These are phyloP conservation scores for Diachasma alloeum DNA, from an alignment of 1,140 invertebrate species.

Conservation along the genomic window DNA sequence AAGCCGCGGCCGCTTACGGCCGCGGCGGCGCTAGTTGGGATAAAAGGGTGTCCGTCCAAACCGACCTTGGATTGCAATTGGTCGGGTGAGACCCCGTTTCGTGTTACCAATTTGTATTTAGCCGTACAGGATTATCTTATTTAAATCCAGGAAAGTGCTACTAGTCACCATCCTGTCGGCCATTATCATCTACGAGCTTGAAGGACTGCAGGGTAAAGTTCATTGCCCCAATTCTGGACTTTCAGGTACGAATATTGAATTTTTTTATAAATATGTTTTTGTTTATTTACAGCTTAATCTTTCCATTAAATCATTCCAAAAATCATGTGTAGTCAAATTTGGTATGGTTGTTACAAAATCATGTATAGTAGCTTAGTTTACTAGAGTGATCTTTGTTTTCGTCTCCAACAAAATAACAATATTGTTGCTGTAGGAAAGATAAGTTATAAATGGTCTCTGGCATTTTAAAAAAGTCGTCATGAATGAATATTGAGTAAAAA, in stretches of 20 bases:
- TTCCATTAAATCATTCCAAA: too few species aligned
- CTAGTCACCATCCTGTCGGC: not conserved
- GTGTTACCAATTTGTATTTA: constrained; percentile 4
- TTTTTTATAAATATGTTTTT: too few species aligned
- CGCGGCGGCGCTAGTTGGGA: not conserved
- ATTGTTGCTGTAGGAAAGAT: not conserved
- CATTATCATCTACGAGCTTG: not conserved
- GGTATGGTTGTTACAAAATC: too few species aligned
- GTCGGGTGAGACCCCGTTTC: not conserved
- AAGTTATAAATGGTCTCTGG: not conserved
- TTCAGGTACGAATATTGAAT: too few species aligned
- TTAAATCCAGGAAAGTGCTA: too few species aligned
- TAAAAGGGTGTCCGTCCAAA: not conserved
- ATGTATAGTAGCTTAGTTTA: not conserved
- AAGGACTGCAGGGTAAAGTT: not conserved
- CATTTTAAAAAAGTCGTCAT: not conserved
- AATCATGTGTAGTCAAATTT: too few species aligned
- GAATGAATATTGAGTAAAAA: constrained; percentile 4
- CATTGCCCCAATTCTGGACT: not conserved
- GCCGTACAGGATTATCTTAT: not conserved
- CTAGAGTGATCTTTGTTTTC: not conserved
- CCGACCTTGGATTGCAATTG: not conserved
- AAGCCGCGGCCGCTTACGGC: too few species aligned
- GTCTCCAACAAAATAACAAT: not conserved
- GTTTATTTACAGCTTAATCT: too few species aligned